Conservation (phyloP, 2,797 vertebrate genomes). For the Paratrypauchen microcephalus region DNA sequence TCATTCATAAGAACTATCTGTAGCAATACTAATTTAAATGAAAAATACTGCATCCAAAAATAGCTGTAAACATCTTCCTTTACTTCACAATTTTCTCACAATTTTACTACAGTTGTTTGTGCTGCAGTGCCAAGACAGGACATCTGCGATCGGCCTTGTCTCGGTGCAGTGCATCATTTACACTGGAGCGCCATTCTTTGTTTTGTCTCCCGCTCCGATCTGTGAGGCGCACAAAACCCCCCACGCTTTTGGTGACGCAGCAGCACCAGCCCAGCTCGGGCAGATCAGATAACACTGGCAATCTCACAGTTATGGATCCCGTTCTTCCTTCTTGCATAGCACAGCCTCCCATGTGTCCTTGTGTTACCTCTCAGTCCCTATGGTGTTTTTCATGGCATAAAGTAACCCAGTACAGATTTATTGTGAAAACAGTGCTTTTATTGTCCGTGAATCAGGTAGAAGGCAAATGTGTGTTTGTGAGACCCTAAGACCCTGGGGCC, state of each 20-base stretch:
- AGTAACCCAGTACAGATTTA: too few species aligned
- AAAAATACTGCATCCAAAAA: neutral
- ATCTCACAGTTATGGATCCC: conserved; percentile 63
- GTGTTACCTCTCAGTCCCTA: conserved; percentile 42
- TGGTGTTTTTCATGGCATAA: too few species aligned
- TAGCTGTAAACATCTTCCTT: neutral
- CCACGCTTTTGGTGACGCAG: conserved; percentile 44
- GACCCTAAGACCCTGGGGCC: too few species aligned
- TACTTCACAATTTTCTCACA: conserved; percentile 6
- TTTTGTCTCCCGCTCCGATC: conserved; percentile 47
- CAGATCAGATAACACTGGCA: conserved; percentile 56
- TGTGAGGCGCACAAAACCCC: conserved; percentile 26
- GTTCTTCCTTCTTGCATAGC: conserved; percentile 55
- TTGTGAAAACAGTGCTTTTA: too few species aligned
- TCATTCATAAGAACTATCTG: too few species aligned
- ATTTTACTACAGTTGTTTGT: conserved; percentile 20
- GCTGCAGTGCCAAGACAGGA: conserved; percentile 9
- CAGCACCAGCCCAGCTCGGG: conserved; percentile 37
- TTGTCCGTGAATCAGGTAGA: too few species aligned
- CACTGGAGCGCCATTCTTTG: conserved; percentile 5
- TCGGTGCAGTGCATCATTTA: conserved; percentile 3
- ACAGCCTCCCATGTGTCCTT: conserved; percentile 48
- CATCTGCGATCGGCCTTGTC: conserved; percentile 12
- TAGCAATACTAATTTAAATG: too few species aligned
- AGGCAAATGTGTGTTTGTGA: too few species aligned